Evolutionary conservation across 1,140 invertebrate species (phyloP).

Genomic region (Zaprionus davidi): DNA sequence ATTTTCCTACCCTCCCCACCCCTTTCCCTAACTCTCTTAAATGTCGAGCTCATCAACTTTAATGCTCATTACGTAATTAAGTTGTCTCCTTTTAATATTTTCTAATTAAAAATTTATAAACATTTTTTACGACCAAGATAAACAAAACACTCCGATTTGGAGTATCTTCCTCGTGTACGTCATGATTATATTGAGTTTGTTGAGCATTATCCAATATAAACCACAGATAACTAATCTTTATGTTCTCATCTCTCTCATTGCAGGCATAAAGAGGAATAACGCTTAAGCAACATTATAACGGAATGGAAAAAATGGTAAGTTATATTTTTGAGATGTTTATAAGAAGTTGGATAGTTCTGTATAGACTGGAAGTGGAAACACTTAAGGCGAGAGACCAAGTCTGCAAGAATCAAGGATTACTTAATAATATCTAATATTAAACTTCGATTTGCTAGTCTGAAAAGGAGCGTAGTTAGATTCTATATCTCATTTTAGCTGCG

Average conservation of each 20-base stretch:
- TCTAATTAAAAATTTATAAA: slow-evolving; percentile 72
- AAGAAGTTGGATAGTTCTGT: no score
- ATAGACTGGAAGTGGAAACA: no score
- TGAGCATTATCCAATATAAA: slow-evolving; percentile 23
- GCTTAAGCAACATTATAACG: slow-evolving; percentile 51
- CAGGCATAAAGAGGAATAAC: slow-evolving; percentile 41
- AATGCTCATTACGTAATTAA: slow-evolving; percentile 74
- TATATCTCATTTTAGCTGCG: no score
- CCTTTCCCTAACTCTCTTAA: slow-evolving; percentile 2
- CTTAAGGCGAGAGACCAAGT: no score
- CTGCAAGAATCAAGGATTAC: no score
- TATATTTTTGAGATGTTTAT: no score
- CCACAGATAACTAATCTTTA: slow-evolving; percentile 62
- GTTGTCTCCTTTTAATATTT: slow-evolving; percentile 70
- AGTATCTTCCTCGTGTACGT: no score
- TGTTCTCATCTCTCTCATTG: slow-evolving; percentile 54
- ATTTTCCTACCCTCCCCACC: not conserved
- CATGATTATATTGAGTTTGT: no score
- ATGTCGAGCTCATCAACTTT: slow-evolving; percentile 46
- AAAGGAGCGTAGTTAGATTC: no score
- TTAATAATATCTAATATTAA: no score
- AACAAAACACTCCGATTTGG: slow-evolving; percentile 1
- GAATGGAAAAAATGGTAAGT: slow-evolving; percentile 77
- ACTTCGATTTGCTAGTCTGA: no score
- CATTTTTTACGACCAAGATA: slow-evolving; percentile 41